phyloP scores from a whole-genome alignment of 2,888 invertebrate genomes.

The Endotricha flammealis region DNA sequence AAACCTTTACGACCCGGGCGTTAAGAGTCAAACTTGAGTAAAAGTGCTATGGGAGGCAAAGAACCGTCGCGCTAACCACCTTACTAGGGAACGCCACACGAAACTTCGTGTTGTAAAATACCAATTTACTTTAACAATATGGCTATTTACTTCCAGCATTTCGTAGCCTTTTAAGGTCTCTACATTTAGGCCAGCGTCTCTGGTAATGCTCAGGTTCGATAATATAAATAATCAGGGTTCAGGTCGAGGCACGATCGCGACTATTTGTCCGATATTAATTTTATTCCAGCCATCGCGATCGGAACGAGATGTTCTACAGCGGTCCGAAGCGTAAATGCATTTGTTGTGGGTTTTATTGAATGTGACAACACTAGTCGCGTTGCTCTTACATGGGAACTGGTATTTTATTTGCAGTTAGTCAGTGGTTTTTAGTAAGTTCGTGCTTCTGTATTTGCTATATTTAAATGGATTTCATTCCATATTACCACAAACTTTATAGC shows the following conservation, averaged over 20 bases:
- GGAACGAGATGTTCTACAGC: background rate
- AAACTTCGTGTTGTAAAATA: conserved; percentile 67
- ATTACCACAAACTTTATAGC: too few relatives aligned
- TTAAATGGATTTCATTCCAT: background rate
- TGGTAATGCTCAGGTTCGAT: conserved; percentile 43
- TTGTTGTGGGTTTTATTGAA: conserved; percentile 4
- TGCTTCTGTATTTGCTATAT: background rate
- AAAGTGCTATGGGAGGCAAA: conserved; percentile 8
- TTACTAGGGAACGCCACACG: conserved; percentile 55
- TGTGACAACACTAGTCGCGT: background rate
- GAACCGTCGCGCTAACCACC: conserved; percentile 26
- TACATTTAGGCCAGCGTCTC: conserved; percentile 58
- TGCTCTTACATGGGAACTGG: background rate
- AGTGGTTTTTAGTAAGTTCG: background rate
- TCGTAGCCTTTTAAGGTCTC: conserved; percentile 59
- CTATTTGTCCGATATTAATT: conserved; percentile 49
- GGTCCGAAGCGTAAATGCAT: conserved; percentile 14
- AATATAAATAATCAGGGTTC: conserved; percentile 42
- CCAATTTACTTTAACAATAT: conserved; percentile 73
- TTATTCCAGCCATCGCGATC: conserved; percentile 26
- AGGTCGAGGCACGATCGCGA: conserved; percentile 28
- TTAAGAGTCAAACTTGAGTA: conserved; percentile 26
- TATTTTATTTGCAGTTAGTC: background rate
- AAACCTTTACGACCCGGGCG: conserved; percentile 8
- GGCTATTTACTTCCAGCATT: conserved; percentile 63